Base-by-base conservation (phyloP, 2,113 vertebrate genomes). In the Crotalus tigris region DNA sequence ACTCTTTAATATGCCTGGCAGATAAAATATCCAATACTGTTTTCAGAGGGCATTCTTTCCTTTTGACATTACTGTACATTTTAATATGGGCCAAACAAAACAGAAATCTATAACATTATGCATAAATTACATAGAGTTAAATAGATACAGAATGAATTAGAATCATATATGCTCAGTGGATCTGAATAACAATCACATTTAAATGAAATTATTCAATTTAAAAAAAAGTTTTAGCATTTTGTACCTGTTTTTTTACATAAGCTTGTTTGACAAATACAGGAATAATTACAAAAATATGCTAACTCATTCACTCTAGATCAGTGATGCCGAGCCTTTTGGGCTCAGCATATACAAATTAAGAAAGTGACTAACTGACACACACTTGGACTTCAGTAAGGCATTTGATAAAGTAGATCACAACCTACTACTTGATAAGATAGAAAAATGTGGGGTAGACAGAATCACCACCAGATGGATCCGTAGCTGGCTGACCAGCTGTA, bases 21-120 rank as follows among this genome's bases (percentile, higher is more conserved):
- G 55, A 53, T 81, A 51, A 86, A 95, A 92, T 55, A 93, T 95
- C 95, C 94, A 96, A 95, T 93, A 94, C 49, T 91, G 88, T 92
- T 44, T 81, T 85, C 0, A 85, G 64, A 95, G 90, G 46, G 87
- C 46, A 86, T 93, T 94, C 91, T 92, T 95, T 97, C 92, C 69
- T 94, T 95, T 96, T 95, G 89, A 59, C 87, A 94, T 90, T 95
- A 53, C 64, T n/a, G n/a, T 95, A 54, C 90, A 91, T 94, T 92
- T 94, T 93, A 94, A 93, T 89, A 54, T 92, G 91, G 93, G 95
- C 97, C 97, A 97, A 97, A 91, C 51, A 55, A 96, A 97, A 96
- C 94, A 61, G 54, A 57, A 85, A 91, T 39, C n/a, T 75, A 75
- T 5, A 75, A 75, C 69, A 39, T 39, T 75, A 39, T 75, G 53